Evolutionary conservation across 2,888 invertebrate species (phyloP).

Genomic region (Hirtodrosophila histrioides): DNA sequence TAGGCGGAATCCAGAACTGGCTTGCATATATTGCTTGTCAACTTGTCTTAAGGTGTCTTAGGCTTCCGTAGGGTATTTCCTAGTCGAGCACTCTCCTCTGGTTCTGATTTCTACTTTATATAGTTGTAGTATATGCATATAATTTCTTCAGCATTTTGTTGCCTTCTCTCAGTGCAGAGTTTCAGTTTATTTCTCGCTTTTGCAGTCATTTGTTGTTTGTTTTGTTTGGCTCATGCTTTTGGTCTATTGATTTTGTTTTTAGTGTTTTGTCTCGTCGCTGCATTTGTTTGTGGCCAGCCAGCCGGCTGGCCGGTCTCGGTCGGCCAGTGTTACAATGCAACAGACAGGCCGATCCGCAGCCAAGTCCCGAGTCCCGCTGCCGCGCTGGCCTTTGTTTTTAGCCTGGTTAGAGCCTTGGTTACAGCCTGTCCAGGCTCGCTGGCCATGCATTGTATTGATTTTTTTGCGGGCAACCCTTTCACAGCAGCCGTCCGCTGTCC

Average conservation of each 20-base stretch:
- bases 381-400: conserved; percentile 44
- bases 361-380: conserved; percentile 5
- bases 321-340: conserved; percentile 80
- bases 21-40: too few species aligned
- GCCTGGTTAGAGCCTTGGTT: conserved; percentile 30
- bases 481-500: conserved; percentile 9
- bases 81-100: background rate
- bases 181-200: conserved; percentile 41
- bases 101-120: background rate
- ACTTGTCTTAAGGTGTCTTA: too few species aligned
- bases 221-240: conserved; percentile 49
- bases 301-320: conserved; percentile 50
- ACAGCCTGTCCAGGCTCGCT: conserved; percentile 35
- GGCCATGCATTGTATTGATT: conserved; percentile 76
- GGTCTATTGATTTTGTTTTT: conserved; percentile 71
- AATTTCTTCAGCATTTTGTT: conserved; percentile 52
- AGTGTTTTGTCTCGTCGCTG: conserved; percentile 55
- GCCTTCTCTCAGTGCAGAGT: conserved; percentile 45
- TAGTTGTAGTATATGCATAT: conserved; percentile 54
- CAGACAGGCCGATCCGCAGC: conserved; percentile 48
- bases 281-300: conserved; percentile 65
- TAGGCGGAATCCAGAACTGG: too few species aligned
- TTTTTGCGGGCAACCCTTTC: conserved; percentile 57
- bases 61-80: conserved; percentile 4
- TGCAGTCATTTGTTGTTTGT: conserved; percentile 38